Base-by-base conservation (phyloP, 2,113 vertebrate genomes). In the Pollimyrus isidori region DNA sequence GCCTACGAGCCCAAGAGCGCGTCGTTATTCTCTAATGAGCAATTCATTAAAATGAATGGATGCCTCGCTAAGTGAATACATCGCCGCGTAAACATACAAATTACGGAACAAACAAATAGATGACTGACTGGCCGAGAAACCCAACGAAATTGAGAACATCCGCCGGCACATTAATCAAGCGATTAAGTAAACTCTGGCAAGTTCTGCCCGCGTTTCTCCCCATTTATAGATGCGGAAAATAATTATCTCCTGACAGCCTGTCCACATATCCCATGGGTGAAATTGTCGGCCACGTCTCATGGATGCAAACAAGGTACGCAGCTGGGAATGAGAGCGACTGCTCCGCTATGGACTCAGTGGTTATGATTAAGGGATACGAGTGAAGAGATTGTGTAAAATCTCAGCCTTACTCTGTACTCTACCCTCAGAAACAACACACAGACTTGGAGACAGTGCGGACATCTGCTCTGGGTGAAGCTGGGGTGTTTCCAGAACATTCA, bases 381-480 rank as follows among this genome's bases (percentile, higher is more conserved):
- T 26, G 45, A 15, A 2, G 26, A 52, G 48, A 87, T 49, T 21
- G 0, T 53, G 15, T 42, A 65, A 62, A 46, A 89, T 3, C 26
- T 89, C 26, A 49, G n/a, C 48, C 69, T 48, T 42, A 48, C 5
- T 3, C 6, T 53, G 88, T 82, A 56, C 49, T 82, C 69, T 35
- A 42, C 69, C 49, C 17, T n/a, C 49, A 35, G 65, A 89, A 13
- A 83, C 88, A 58, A 89, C 30, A 53, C 73, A 83, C 76, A 83
- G 49, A 53, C 52, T 6, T 0, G 21, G 15, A 26, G 10, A n/a
- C 19, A 11, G 21, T 58, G 87, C 1, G 10, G 19, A 1, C 7
- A 42, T 65, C 15, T 87, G 26, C 35, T 30, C 42, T 86, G 85
- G 48, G 85, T 39, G 50, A 48, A 52, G 15, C 76, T 21, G 39